Evolutionary conservation across 2,888 invertebrate genomes (phyloP).

Genomic region (Daptonema setosum): DNA sequence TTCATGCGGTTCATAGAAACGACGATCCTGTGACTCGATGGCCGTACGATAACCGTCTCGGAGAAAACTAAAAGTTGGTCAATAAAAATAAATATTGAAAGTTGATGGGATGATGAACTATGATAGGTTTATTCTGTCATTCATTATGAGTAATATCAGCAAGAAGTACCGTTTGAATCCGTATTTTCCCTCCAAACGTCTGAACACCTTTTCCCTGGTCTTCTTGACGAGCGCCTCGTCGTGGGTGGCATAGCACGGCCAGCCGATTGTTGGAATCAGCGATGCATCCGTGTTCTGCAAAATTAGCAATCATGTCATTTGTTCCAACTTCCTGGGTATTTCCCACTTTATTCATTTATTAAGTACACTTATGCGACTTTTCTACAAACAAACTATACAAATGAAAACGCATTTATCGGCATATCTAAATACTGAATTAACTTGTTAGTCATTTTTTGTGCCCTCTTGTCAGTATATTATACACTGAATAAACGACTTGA

Average conservation of each 20-base stretch:
- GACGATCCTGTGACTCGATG: conserved; percentile 53
- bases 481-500: no score
- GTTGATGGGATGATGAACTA: no score
- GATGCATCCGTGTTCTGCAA: conserved; percentile 75
- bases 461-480: no score
- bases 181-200: conserved; percentile 52
- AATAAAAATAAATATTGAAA: no score
- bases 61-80: conserved; percentile 44
- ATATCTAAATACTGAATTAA: no score
- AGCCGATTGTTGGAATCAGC: conserved; percentile 72
- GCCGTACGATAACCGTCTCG: conserved; percentile 80
- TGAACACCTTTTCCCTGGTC: conserved; percentile 50
- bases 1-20: conserved; percentile 70
- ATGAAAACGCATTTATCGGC: no score
- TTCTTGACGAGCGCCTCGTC: conserved; percentile 64
- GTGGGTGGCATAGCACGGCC: conserved; percentile 93
- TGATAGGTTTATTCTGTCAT: not conserved
- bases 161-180: conserved; percentile 53
- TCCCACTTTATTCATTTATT: no score
- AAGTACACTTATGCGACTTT: no score
- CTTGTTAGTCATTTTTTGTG: no score
- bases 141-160: not conserved
- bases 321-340: no score
- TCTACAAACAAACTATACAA: no score
- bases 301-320: no score